Conservation (phyloP, 64 coral and sea anemone genomes). For the Porites lutea region DNA sequence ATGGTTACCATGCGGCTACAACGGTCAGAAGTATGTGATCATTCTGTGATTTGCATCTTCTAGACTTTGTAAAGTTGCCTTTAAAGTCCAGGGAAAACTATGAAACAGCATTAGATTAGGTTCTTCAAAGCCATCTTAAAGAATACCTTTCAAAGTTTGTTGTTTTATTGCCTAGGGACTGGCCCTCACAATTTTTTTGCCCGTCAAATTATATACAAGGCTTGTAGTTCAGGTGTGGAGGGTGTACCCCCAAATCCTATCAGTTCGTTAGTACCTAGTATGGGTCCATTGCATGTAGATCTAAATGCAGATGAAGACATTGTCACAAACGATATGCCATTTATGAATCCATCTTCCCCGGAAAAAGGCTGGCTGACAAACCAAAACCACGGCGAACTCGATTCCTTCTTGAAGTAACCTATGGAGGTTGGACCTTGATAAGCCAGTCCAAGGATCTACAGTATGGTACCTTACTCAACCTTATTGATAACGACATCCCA, state of each 20-base stretch:
- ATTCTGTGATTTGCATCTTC: constrained; percentile 68
- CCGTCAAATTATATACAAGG: constrained; percentile 36
- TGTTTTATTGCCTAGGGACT: constrained; percentile 60
- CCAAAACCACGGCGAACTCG: constrained; percentile 32
- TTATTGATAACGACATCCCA: constrained; percentile 31
- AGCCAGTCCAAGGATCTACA: constrained; percentile 38
- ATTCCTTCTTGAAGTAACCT: not conserved
- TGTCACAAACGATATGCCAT: constrained; percentile 5
- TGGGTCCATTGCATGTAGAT: constrained; percentile 45
- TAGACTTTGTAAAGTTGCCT: constrained; percentile 69
- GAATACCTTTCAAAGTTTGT: constrained; percentile 59
- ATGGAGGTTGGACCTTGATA: constrained; percentile 12
- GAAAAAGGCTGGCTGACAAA: constrained; percentile 35
- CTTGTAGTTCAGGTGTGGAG: not conserved
- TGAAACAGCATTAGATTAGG: constrained; percentile 44
- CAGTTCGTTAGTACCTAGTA: constrained; percentile 15
- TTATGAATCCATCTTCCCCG: constrained; percentile 46
- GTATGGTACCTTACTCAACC: constrained; percentile 22
- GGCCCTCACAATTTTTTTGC: constrained; percentile 35
- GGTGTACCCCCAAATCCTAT: constrained; percentile 26
- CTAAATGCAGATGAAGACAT: constrained; percentile 54
- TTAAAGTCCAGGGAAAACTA: constrained; percentile 63
- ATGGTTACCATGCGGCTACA: constrained; percentile 51
- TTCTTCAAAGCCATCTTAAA: constrained; percentile 32
- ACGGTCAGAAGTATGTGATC: constrained; percentile 11